A percentile compares a stretch with the other conserved stretches of the same genome.
Conservation (phyloP, 2,113 vertebrate species). For the Crypturellus undulatus region DNA sequence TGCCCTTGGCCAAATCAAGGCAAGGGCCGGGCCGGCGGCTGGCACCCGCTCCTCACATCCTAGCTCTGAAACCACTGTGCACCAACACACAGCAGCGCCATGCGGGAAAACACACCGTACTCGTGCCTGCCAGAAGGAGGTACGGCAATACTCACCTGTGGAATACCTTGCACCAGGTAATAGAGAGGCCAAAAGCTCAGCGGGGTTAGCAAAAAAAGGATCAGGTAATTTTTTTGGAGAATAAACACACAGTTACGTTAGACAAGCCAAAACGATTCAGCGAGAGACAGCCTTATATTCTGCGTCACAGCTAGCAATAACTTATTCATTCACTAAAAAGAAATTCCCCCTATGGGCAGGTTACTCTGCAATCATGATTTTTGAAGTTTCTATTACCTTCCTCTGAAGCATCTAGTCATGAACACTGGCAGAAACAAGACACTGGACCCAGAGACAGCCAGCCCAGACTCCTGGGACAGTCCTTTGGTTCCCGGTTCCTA, state of each 20-base stretch:
- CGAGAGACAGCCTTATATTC: neutral
- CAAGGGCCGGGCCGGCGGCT: neutral
- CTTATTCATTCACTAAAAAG: neutral
- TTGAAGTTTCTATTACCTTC: conserved; percentile 50
- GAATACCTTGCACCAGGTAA: neutral
- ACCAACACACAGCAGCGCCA: neutral
- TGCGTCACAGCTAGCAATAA: neutral
- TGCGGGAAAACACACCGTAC: neutral
- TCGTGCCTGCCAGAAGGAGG: neutral
- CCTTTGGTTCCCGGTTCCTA: neutral
- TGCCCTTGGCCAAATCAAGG: neutral
- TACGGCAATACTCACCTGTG: neutral
- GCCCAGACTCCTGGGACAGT: neutral
- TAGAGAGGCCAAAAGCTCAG: neutral
- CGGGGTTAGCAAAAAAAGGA: neutral
- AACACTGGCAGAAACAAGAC: conserved; percentile 61
- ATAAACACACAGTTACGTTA: neutral
- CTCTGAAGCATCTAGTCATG: conserved; percentile 65
- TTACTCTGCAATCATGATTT: neutral
- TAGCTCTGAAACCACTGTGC: neutral
- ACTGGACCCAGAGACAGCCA: neutral
- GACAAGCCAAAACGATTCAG: neutral
- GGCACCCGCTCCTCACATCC: too few species aligned
- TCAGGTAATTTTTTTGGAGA: neutral
- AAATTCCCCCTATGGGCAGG: neutral